Evolutionary conservation across 1,140 invertebrate species (phyloP).

Genomic region (Muscidifurax raptorellus): DNA sequence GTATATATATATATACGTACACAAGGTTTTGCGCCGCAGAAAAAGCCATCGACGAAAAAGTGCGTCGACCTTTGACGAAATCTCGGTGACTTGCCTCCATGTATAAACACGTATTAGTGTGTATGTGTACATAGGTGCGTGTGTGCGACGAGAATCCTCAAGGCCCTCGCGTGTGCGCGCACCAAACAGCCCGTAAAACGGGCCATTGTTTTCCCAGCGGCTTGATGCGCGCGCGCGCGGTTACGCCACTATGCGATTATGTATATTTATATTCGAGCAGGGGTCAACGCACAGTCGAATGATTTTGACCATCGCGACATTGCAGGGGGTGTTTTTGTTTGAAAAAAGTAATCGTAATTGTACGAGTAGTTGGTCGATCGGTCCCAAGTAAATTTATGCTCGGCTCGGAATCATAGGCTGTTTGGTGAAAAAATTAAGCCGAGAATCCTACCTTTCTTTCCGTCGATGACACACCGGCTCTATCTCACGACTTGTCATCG

Average conservation of each 20-base stretch:
- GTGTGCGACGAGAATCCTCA: neutral
- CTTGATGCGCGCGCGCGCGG: neutral
- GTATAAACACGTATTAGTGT: neutral
- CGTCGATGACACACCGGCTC: neutral
- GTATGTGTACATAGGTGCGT: neutral
- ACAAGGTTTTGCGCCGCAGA: neutral
- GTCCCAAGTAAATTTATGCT: too few species aligned
- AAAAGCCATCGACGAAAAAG: neutral
- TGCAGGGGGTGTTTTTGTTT: too few species aligned
- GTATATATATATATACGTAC: neutral
- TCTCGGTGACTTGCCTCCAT: slow-evolving; percentile 27
- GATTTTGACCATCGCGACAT: neutral
- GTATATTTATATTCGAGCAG: slow-evolving; percentile 37
- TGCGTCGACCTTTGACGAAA: slow-evolving; percentile 41
- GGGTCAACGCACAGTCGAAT: neutral
- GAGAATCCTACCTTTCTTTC: neutral
- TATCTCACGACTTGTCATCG: neutral
- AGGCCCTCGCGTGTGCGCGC: neutral
- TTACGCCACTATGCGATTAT: slow-evolving; percentile 17
- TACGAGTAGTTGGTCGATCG: too few species aligned
- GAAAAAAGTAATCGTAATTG: too few species aligned
- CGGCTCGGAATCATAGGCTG: neutral
- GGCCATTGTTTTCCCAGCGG: slow-evolving; percentile 22
- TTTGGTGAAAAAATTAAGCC: neutral
- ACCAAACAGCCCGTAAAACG: slow-evolving; percentile 25